These are phyloP conservation scores for Antheraea mylitta DNA, from an alignment of 1,140 invertebrate species.

Conservation along the genomic window DNA sequence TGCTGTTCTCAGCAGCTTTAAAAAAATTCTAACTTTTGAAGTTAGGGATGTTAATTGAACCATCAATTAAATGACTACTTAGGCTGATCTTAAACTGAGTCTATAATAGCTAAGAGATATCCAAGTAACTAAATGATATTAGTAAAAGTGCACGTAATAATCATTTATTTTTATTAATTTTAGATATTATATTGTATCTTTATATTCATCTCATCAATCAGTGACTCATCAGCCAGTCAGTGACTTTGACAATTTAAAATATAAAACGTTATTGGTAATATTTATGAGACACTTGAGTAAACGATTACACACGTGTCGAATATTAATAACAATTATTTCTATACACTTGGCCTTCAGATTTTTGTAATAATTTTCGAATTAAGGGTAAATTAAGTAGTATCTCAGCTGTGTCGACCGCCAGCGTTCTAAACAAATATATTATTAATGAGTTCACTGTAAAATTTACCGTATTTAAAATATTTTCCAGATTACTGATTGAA, in stretches of 20 bases:
- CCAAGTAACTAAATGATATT: too few relatives aligned
- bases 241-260: conserved; percentile 7
- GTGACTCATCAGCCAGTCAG: background rate
- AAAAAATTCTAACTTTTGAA: too few relatives aligned
- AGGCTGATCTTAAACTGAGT: too few relatives aligned
- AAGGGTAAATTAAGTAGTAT: background rate
- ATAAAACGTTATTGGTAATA: background rate
- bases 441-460: background rate
- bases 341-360: conserved; percentile 10
- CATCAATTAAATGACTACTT: too few relatives aligned
- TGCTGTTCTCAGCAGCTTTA: too few relatives aligned
- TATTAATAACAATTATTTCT: background rate
- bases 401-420: background rate
- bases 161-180: too few relatives aligned
- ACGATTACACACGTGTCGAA: background rate
- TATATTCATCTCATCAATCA: background rate
- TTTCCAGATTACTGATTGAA: too few relatives aligned
- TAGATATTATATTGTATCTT: background rate
- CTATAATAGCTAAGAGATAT: too few relatives aligned
- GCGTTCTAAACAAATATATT: background rate
- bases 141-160: too few relatives aligned
- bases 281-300: conserved; percentile 2
- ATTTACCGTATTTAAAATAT: background rate
- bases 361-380: conserved; percentile 2
- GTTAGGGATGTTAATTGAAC: too few relatives aligned